Conservation (phyloP, 1,140 invertebrate genomes). For the Lordiphosa collinella region DNA sequence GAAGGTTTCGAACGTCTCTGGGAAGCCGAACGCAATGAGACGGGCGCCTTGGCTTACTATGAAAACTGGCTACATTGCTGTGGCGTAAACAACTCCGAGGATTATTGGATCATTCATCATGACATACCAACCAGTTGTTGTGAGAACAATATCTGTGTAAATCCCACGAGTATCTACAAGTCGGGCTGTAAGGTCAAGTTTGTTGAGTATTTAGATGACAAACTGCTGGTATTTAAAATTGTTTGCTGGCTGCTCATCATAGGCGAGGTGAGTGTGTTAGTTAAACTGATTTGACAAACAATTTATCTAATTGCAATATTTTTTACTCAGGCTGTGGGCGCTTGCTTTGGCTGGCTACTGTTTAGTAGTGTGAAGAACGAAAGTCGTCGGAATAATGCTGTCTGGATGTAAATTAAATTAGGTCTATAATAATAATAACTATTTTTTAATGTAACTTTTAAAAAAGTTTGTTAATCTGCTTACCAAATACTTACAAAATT, state of each 20-base stretch:
- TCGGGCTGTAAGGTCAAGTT: constrained; percentile 64
- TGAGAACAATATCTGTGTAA: constrained; percentile 41
- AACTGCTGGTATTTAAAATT: constrained; percentile 63
- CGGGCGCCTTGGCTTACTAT: constrained; percentile 62
- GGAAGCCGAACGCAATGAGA: constrained; percentile 51
- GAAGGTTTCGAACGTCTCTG: constrained; percentile 65
- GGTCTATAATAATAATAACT: constrained; percentile 38
- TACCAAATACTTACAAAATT: constrained; percentile 5
- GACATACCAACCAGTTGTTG: constrained; percentile 59
- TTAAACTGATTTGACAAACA: background rate
- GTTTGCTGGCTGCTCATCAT: constrained; percentile 63
- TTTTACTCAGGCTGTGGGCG: constrained; percentile 42
- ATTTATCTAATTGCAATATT: background rate
- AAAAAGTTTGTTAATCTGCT: background rate
- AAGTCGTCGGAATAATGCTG: constrained; percentile 64
- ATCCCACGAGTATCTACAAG: constrained; percentile 29
- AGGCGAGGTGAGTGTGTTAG: constrained; percentile 43
- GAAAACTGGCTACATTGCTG: constrained; percentile 72
- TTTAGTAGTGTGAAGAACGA: constrained; percentile 66
- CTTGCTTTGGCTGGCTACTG: constrained; percentile 59
- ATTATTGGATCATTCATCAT: constrained; percentile 59
- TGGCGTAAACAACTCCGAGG: constrained; percentile 59
- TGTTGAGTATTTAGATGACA: constrained; percentile 55
- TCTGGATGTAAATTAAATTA: constrained; percentile 62
- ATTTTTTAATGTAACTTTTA: constrained; percentile 1